Base-by-base conservation (phyloP, 30 jellyfish, hydroid and myxozoan species). In the Catostylus mosaicus region DNA sequence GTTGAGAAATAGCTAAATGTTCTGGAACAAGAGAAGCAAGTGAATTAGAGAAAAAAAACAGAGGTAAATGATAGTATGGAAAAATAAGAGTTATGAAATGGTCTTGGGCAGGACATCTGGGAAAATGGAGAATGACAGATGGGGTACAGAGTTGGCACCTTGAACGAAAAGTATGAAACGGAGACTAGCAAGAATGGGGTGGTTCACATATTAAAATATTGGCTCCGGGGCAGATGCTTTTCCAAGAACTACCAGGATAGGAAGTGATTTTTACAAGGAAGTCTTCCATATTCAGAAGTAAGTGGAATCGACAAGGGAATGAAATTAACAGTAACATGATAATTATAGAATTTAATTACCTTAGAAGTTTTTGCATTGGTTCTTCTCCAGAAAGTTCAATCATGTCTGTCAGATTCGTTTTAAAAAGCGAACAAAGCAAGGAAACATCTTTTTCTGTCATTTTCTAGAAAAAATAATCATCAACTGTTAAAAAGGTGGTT, bases 321-420 rank as follows among this genome's bases (percentile, higher is more conserved):
- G 7, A 5, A 40, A 5, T 40, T 14, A 40, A 14, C 54, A 40
- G 54, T 5, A 40, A 40, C 54, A 14, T 5, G 63, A 16, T 23
- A 48, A 48, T 2, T 32, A 14, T 16, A 26, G 68, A 74, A 74
- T 2, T 16, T 68, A 30, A 62, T 70, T 71, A 89, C 97, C 94
- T 60, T 14, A 81, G 27, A 30, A 89, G 89, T 16, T 89, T 81
- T 51, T 78, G 63, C 68, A 81, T 59, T 2, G 97, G 97, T 2
- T 22, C 11, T 66, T 89, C 97, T 5, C 47, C 67, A 30, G 86
- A 54, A 20, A 68, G 30, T 24, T 20, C 12, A n/a, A 89, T 61
- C 26, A 89, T 29, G 67, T 82, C 82, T 24, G 70, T 83, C 27
- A 89, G 59, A 50, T 82, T 89, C 22, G 73, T 59, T 36, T 50